Percentiles rank a stretch among this genome's conserved stretches.
Conservation (phyloP, 1,140 invertebrate genomes). For the Orchesella cincta region DNA sequence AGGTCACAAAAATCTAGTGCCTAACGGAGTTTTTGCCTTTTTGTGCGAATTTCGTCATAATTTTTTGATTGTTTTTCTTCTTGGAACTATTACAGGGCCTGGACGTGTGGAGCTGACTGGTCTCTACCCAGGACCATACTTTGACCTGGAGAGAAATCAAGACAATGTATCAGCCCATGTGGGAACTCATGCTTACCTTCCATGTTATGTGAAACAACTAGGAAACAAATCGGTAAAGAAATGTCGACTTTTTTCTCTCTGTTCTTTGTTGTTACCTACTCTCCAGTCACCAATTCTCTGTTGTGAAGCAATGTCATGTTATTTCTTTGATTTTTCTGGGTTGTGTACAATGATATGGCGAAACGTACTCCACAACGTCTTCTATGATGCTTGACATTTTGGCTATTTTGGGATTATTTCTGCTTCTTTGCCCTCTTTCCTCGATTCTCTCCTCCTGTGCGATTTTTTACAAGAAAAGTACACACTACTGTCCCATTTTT, state of each 20-base stretch:
- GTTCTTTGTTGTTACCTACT: too few species aligned
- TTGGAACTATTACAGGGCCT: conserved; percentile 8
- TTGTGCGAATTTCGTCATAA: not conserved
- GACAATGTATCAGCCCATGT: conserved; percentile 47
- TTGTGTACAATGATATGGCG: too few species aligned
- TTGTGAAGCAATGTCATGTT: too few species aligned
- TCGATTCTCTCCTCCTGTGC: too few species aligned
- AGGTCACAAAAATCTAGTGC: not conserved
- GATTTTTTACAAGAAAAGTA: too few species aligned
- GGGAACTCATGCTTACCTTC: conserved; percentile 48
- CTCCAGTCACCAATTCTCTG: too few species aligned
- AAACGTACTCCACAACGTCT: too few species aligned
- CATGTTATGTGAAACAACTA: conserved; percentile 49
- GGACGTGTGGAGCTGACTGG: conserved; percentile 42
- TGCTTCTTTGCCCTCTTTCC: too few species aligned
- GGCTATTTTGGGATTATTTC: too few species aligned
- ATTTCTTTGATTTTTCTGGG: too few species aligned
- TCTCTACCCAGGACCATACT: conserved; percentile 49
- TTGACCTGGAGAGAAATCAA: conserved; percentile 48
- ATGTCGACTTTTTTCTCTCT: not conserved
- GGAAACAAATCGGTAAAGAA: conserved; percentile 49
- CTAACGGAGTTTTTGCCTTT: not conserved
- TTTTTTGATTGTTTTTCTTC: conserved; percentile 6
- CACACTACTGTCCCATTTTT: too few species aligned
- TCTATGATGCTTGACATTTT: too few species aligned